These are phyloP conservation scores for Ametastegia equiseti DNA, from an alignment of 2,888 invertebrate species.

Conservation along the genomic window DNA sequence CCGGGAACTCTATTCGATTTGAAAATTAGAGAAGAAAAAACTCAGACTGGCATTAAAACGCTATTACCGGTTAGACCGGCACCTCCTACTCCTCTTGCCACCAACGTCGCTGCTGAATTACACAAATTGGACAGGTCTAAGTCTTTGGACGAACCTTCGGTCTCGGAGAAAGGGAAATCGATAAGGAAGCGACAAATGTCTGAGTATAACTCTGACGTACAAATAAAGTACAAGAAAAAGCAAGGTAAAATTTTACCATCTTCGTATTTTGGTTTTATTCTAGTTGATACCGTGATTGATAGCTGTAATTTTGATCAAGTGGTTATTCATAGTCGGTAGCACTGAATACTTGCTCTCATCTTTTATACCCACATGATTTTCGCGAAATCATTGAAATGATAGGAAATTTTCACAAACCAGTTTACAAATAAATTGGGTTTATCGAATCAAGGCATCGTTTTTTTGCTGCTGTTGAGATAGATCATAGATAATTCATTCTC, in stretches of 20 bases:
- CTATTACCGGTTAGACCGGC: conserved; percentile 75
- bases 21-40: conserved; percentile 73
- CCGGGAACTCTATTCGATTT: conserved; percentile 71
- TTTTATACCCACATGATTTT: background rate
- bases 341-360: background rate
- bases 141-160: conserved; percentile 62
- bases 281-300: background rate
- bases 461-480: too few relatives aligned
- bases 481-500: too few relatives aligned
- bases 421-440: background rate
- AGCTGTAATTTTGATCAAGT: background rate
- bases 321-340: background rate
- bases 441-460: background rate
- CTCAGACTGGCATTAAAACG: conserved; percentile 77
- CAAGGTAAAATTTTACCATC: conserved; percentile 67
- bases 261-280: too few relatives aligned
- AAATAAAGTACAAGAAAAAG: conserved; percentile 63
- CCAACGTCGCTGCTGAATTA: conserved; percentile 50
- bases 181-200: conserved; percentile 66
- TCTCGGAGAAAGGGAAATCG: conserved; percentile 60
- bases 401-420: background rate
- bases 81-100: conserved; percentile 5
- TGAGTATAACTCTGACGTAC: conserved; percentile 64
- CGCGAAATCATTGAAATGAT: background rate
- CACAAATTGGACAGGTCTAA: conserved; percentile 65